Conservation (phyloP, 2,113 vertebrate genomes). For the Hymenochirus boettgeri region DNA sequence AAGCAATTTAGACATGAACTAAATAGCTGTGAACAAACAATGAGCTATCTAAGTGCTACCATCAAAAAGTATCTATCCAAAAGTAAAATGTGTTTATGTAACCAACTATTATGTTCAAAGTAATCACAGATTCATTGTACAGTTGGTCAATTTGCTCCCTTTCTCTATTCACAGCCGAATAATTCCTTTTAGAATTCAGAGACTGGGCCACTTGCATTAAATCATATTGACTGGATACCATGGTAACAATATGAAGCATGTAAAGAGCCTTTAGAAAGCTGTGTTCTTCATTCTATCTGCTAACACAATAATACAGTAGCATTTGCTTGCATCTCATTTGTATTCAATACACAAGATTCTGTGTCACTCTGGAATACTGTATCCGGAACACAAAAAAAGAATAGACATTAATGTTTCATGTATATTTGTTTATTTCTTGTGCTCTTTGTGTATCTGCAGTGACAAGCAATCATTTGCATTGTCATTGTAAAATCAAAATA, state of each 20-base stretch:
- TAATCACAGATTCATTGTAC: conserved; percentile 42
- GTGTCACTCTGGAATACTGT: conserved; percentile 36
- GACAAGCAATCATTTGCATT: no score
- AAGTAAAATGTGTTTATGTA: conserved; percentile 42
- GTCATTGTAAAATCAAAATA: no score
- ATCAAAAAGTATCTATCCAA: conserved; percentile 41
- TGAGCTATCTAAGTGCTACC: conserved; percentile 32
- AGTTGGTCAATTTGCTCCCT: conserved; percentile 40
- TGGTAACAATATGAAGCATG: conserved; percentile 40
- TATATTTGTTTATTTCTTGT: background rate
- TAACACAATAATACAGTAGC: conserved; percentile 36
- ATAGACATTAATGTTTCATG: conserved; percentile 37
- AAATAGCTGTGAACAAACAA: conserved; percentile 38
- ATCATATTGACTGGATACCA: conserved; percentile 43
- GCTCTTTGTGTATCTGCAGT: no score
- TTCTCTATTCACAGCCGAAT: conserved; percentile 36
- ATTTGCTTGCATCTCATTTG: conserved; percentile 36
- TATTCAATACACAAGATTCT: conserved; percentile 35
- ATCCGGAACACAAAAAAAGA: conserved; percentile 31
- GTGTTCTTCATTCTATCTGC: conserved; percentile 37
- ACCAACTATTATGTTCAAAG: conserved; percentile 41
- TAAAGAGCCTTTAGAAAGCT: conserved; percentile 37
- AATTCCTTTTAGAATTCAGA: conserved; percentile 40
- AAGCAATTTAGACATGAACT: conserved; percentile 35
- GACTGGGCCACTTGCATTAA: conserved; percentile 40